Evolutionary conservation across 2,113 vertebrate genomes (phyloP).

Genomic region (Gavia stellata): DNA sequence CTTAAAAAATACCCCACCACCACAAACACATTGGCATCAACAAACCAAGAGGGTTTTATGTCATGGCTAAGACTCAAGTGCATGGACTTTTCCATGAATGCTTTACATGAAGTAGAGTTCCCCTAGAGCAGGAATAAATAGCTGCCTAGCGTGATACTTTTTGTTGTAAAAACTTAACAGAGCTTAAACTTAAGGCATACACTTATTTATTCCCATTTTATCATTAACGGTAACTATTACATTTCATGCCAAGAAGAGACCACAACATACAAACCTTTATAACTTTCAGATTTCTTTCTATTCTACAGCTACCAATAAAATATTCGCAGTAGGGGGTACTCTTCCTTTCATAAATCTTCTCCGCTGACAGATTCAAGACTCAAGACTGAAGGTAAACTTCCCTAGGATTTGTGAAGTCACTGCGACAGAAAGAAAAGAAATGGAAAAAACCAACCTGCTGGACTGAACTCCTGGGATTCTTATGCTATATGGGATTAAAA

Average conservation of each 20-base stretch:
- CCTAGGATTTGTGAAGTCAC: background rate
- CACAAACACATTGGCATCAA: background rate
- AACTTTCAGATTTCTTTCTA: background rate
- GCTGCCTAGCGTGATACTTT: background rate
- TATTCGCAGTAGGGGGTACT: background rate
- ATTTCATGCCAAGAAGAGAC: background rate
- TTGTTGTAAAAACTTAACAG: background rate
- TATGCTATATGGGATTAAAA: background rate
- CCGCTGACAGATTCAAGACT: background rate
- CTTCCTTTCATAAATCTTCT: background rate
- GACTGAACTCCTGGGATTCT: background rate
- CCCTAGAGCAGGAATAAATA: background rate
- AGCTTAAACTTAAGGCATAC: background rate
- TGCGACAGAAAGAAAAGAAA: background rate
- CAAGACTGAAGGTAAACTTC: background rate
- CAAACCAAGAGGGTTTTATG: background rate
- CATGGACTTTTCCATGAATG: background rate
- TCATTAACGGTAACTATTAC: background rate
- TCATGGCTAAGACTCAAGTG: background rate
- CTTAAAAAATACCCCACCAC: background rate
- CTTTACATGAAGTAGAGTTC: background rate
- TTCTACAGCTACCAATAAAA: background rate
- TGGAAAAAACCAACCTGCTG: background rate
- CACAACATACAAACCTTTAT: background rate
- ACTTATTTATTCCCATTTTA: background rate